A percentile compares a stretch with the other conserved stretches of the same genome.
These are phyloP conservation scores for Lanistes nyassanus DNA, from an alignment of 1,140 invertebrate species.

Conservation along the genomic window DNA sequence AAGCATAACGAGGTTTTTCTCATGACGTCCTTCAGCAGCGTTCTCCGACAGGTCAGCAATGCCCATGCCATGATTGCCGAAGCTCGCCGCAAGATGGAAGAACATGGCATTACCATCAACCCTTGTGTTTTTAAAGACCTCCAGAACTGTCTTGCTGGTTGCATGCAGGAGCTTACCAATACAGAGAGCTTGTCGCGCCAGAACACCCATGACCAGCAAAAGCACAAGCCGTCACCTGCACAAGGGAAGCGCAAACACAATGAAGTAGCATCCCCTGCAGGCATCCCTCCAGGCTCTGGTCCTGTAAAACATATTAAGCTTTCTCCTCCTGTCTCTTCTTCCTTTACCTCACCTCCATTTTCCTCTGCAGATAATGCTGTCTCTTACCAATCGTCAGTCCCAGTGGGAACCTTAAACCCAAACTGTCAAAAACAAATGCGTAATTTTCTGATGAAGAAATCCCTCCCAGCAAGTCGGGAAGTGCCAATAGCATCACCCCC, in stretches of 20 bases:
- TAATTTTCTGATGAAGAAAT: too few relatives aligned
- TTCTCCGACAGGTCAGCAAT: slow-evolving; percentile 26
- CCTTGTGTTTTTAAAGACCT: neutral
- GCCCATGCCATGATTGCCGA: slow-evolving; percentile 13
- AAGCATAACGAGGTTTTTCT: slow-evolving; percentile 22
- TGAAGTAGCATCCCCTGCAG: neutral
- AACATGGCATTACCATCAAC: neutral
- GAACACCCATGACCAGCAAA: neutral
- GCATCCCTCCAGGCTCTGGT: neutral
- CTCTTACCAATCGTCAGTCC: neutral
- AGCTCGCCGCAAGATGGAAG: slow-evolving; percentile 21
- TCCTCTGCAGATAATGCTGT: neutral
- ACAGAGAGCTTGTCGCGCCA: neutral
- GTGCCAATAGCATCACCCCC: too few relatives aligned
- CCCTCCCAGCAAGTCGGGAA: too few relatives aligned
- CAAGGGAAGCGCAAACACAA: neutral
- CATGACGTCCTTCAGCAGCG: slow-evolving; percentile 22
- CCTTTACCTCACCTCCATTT: neutral
- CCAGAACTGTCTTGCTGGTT: slow-evolving; percentile 13
- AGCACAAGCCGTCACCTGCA: neutral
- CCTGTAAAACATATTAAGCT: slow-evolving; percentile 2
- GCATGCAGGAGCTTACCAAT: neutral
- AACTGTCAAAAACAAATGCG: too few relatives aligned
- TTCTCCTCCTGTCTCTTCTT: neutral
- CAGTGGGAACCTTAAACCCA: neutral